phyloP scores from a whole-genome alignment of 92 coral and sea anemone species.

The Siderastrea radians region DNA sequence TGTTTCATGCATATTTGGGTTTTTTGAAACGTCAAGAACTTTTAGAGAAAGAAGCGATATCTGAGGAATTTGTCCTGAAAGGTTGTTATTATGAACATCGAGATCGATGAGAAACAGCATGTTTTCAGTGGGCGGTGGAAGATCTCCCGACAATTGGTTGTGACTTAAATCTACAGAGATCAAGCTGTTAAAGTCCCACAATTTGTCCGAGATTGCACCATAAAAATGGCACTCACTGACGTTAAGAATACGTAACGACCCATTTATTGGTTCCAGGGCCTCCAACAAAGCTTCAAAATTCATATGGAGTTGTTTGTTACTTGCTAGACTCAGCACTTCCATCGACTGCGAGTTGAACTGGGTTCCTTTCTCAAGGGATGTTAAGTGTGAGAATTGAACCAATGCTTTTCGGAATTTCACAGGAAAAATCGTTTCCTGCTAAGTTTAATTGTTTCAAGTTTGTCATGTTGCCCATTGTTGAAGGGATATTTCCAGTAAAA shows the following conservation, averaged over 20 bases:
- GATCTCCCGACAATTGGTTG: conserved; percentile 59
- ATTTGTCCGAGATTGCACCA: conserved; percentile 60
- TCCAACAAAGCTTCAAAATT: conserved; percentile 44
- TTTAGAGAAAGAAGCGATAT: conserved; percentile 70
- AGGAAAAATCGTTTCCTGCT: conserved; percentile 65
- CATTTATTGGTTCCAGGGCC: conserved; percentile 45
- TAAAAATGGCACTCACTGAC: conserved; percentile 64
- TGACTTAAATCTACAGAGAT: conserved; percentile 62
- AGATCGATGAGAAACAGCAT: conserved; percentile 69
- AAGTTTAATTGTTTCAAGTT: conserved; percentile 60
- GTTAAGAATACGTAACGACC: conserved; percentile 75
- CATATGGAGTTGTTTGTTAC: conserved; percentile 49
- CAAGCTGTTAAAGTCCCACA: conserved; percentile 75
- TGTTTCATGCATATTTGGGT: conserved; percentile 48
- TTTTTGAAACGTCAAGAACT: conserved; percentile 69
- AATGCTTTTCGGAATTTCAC: conserved; percentile 60
- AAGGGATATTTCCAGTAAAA: conserved; percentile 67
- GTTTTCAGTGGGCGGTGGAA: conserved; percentile 61
- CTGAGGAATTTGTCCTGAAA: conserved; percentile 75
- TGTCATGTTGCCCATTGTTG: conserved; percentile 64
- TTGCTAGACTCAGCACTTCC: conserved; percentile 61
- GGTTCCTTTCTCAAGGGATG: conserved; percentile 62
- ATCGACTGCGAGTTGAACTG: conserved; percentile 56
- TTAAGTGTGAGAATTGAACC: conserved; percentile 51
- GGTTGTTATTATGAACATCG: conserved; percentile 67